These are phyloP conservation scores for Biston betularia DNA, from an alignment of 2,888 invertebrate species.

Conservation along the genomic window DNA sequence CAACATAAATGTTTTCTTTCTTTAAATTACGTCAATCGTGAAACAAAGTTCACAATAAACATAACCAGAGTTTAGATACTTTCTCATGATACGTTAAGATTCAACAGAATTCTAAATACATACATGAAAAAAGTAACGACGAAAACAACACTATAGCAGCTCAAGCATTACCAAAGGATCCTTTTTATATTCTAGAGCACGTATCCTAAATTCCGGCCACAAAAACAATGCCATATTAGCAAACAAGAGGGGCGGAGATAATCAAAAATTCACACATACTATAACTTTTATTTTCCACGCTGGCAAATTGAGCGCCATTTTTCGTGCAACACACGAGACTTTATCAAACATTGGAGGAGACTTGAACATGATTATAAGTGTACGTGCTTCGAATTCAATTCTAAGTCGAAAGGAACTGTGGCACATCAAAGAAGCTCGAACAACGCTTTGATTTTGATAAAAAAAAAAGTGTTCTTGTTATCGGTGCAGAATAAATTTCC, in stretches of 20 bases:
- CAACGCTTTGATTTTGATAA: conserved; percentile 78
- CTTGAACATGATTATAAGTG: conserved; percentile 83
- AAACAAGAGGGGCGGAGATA: conserved; percentile 45
- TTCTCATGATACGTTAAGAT: conserved; percentile 27
- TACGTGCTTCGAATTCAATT: conserved; percentile 78
- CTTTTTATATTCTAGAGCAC: conserved; percentile 42
- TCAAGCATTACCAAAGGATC: conserved; percentile 35
- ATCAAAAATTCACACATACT: conserved; percentile 50
- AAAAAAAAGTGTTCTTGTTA: conserved; percentile 75
- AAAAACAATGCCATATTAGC: conserved; percentile 48
- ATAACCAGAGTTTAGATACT: conserved; percentile 18
- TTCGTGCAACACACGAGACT: conserved; percentile 74
- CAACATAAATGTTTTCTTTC: too few relatives aligned
- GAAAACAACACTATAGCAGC: conserved; percentile 29
- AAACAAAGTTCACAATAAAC: not conserved
- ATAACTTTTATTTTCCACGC: conserved; percentile 59
- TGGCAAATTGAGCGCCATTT: conserved; percentile 71
- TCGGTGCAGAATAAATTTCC: conserved; percentile 65
- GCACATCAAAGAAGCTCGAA: conserved; percentile 77
- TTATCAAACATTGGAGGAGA: conserved; percentile 81
- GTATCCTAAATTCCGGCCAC: conserved; percentile 40
- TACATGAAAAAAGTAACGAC: conserved; percentile 35
- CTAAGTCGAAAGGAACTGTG: conserved; percentile 67
- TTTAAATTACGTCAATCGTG: too few relatives aligned
- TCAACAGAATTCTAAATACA: conserved; percentile 32